phyloP scores from a whole-genome alignment of 2,797 vertebrate species.

The Hapalemur alaotrensis region DNA sequence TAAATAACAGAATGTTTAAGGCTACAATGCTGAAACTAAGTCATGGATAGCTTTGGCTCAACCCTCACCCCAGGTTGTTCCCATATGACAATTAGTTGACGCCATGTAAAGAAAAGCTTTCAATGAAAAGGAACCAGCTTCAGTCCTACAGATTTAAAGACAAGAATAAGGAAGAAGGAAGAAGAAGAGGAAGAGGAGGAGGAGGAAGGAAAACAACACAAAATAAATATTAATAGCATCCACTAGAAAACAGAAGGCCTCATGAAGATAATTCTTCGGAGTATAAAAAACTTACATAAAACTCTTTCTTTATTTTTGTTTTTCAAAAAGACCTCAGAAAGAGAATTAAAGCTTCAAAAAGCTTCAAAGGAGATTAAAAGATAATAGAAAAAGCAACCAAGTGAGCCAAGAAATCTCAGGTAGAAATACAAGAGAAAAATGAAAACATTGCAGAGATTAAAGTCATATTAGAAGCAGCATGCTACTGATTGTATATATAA shows the following conservation, averaged over 20 bases:
- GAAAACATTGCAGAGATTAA: constrained; percentile 26
- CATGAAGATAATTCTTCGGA: neutral
- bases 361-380: constrained; percentile 3
- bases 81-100: neutral
- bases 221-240: neutral
- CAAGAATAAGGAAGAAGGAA: too few relatives aligned
- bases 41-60: neutral
- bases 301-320: neutral
- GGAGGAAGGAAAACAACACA: neutral
- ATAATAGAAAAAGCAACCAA: neutral
- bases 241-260: neutral
- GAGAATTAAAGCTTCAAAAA: neutral
- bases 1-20: neutral
- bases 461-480: constrained; percentile 15
- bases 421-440: neutral
- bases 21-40: neutral
- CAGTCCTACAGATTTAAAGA: neutral
- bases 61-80: neutral
- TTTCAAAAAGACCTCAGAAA: neutral
- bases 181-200: too few relatives aligned
- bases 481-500: neutral
- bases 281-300: neutral
- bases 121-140: neutral
- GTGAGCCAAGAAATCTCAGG: neutral
- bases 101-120: neutral